These are phyloP conservation scores for Halocynthia aurantium DNA, from an alignment of 23 tunicate genomes.

Conservation along the genomic window DNA sequence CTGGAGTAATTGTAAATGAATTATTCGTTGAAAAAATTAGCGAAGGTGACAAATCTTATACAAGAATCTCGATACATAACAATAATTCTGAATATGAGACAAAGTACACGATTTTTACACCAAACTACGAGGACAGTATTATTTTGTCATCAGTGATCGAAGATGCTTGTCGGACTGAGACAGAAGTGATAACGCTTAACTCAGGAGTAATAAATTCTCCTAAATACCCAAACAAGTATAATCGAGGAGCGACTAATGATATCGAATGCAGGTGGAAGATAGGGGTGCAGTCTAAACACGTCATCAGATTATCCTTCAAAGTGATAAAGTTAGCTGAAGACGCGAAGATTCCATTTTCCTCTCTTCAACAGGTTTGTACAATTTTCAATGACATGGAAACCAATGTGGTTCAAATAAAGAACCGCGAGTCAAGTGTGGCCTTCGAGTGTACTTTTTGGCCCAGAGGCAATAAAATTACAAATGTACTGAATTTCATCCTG, in stretches of 20 bases:
- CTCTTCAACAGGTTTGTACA: too few species aligned
- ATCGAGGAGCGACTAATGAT: neutral
- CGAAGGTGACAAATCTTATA: neutral
- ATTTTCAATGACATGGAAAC: too few species aligned
- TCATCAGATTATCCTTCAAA: slow-evolving; percentile 5
- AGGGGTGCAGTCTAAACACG: neutral
- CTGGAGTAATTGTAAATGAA: neutral
- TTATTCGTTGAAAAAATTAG: slow-evolving; percentile 5
- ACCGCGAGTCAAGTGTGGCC: too few species aligned
- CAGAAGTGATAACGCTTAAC: neutral
- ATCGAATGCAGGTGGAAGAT: slow-evolving; percentile 12
- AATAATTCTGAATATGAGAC: neutral
- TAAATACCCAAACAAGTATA: slow-evolving; percentile 35
- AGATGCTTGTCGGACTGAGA: neutral
- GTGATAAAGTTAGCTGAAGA: neutral
- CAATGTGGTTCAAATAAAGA: too few species aligned
- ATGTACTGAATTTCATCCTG: too few species aligned
- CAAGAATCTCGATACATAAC: slow-evolving; percentile 8
- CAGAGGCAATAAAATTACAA: too few species aligned
- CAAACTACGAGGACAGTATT: neutral
- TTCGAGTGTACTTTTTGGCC: too few species aligned
- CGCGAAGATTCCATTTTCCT: neutral
- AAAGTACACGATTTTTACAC: neutral
- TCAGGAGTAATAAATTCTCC: slow-evolving; percentile 43
- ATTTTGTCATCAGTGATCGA: neutral